Conservation (phyloP, 1,140 invertebrate genomes). For the Nasonia vitripennis region DNA sequence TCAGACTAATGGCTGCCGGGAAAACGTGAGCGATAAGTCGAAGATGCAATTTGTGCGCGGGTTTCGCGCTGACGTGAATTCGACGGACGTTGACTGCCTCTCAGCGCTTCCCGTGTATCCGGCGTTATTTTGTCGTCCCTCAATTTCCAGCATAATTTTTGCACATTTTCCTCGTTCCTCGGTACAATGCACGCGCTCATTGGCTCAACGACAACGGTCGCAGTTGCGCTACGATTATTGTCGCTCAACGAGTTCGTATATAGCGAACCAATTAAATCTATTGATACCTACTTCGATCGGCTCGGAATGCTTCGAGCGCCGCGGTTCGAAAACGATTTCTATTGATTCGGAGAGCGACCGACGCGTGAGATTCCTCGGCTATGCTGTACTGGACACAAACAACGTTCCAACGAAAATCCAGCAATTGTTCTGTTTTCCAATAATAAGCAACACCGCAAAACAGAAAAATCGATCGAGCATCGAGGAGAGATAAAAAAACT, state of each 20-base stretch:
- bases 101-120: too few species aligned
- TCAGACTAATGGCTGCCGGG: background rate
- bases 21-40: background rate
- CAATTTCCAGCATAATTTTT: background rate
- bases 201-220: background rate
- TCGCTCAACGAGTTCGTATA: constrained; percentile 19
- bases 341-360: too few species aligned
- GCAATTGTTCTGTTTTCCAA: background rate
- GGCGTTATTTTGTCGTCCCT: background rate
- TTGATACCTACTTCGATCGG: background rate
- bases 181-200: background rate
- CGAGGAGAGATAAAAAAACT: background rate
- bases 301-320: background rate
- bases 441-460: background rate
- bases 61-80: background rate
- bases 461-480: background rate
- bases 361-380: too few species aligned
- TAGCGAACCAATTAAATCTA: constrained; percentile 38
- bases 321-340: background rate
- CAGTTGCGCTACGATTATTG: constrained; percentile 22
- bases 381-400: too few species aligned
- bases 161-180: background rate
- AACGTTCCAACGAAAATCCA: background rate
- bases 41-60: background rate
- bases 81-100: too few species aligned